Evolutionary conservation across 2,888 invertebrate genomes (phyloP).

Genomic region (Metacarcinus magister): DNA sequence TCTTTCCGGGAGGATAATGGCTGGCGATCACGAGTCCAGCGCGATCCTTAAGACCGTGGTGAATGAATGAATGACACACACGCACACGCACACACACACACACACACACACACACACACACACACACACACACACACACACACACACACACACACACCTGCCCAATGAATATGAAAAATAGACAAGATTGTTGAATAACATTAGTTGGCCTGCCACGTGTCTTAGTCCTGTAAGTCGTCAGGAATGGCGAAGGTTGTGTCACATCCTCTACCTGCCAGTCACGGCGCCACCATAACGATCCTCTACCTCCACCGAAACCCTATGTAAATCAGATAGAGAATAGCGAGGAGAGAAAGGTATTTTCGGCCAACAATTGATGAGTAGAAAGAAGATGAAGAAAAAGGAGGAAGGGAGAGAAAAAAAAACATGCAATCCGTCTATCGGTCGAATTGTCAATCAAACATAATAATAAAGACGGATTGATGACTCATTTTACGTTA

Average conservation of each 20-base stretch:
- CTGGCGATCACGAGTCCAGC: neutral
- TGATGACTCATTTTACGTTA: neutral
- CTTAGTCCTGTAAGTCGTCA: neutral
- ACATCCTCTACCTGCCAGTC: neutral
- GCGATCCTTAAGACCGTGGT: neutral
- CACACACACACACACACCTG: neutral
- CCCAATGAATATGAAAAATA: neutral
- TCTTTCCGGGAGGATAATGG: neutral
- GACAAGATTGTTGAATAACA: neutral
- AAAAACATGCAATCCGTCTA: neutral
- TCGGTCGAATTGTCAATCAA: neutral
- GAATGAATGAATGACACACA: no score
- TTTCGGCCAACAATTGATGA: neutral
- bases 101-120: neutral
- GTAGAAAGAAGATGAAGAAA: neutral
- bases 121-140: neutral
- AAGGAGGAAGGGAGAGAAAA: neutral
- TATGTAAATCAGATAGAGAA: neutral
- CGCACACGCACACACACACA: constrained; percentile 14
- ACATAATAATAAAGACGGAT: neutral
- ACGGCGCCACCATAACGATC: neutral
- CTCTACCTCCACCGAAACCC: neutral
- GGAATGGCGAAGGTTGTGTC: neutral
- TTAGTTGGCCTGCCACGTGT: neutral
- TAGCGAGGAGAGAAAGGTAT: neutral